Evolutionary conservation across 2,113 vertebrate species (phyloP).

Genomic region (Eulacestoma nigropectus): DNA sequence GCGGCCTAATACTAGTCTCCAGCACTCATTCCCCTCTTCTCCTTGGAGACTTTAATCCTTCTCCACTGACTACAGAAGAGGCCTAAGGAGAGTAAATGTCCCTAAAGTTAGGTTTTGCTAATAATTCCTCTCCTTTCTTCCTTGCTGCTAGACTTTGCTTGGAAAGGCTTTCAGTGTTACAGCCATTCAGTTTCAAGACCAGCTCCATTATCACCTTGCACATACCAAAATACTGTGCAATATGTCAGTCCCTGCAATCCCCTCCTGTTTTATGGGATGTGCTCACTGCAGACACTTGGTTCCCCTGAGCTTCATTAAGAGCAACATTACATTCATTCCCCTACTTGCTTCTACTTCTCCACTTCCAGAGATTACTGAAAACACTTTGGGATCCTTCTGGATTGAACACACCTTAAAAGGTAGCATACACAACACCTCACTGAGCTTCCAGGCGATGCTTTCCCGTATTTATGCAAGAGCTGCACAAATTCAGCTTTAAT

Average conservation of each 20-base stretch:
- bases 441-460: neutral
- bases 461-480: neutral
- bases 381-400: neutral
- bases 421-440: neutral
- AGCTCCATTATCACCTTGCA: neutral
- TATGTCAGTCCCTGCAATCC: neutral
- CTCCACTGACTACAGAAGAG: neutral
- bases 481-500: neutral
- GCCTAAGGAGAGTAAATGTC: neutral
- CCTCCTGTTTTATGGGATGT: neutral
- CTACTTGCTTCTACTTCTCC: neutral
- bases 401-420: neutral
- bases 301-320: neutral
- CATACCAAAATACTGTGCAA: rapidly evolving
- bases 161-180: neutral
- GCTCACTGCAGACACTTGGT: neutral
- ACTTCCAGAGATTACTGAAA: neutral
- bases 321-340: neutral
- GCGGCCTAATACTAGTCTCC: neutral
- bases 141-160: neutral
- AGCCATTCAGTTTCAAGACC: neutral
- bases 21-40: neutral
- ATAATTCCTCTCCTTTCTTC: neutral
- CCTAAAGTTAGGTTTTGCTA: neutral
- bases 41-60: neutral